A percentile compares a stretch with the other conserved stretches of the same genome.
Evolutionary conservation across 2,113 vertebrate species (phyloP).

Genomic region (Marmota monax): DNA sequence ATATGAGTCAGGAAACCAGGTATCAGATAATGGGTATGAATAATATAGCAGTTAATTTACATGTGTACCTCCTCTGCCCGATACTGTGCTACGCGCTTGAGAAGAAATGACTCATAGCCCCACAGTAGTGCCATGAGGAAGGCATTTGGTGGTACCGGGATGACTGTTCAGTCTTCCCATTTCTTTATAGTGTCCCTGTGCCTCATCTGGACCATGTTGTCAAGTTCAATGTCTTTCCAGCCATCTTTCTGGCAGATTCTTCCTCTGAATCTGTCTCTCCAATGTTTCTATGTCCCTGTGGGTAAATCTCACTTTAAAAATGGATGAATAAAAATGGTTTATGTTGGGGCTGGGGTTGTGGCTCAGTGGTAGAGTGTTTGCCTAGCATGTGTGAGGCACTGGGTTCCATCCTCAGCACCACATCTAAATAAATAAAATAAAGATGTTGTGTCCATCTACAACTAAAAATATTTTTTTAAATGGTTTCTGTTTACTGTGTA

Average conservation of each 20-base stretch:
- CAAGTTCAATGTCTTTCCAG: background rate
- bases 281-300: background rate
- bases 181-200: background rate
- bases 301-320: background rate
- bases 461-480: too few relatives aligned
- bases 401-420: too few relatives aligned
- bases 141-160: fast-evolving
- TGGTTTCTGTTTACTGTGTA: background rate
- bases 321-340: too few relatives aligned
- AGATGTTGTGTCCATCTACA: too few relatives aligned
- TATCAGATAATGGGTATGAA: background rate
- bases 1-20: background rate
- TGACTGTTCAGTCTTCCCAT: background rate
- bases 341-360: too few relatives aligned
- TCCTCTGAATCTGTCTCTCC: background rate
- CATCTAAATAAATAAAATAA: too few relatives aligned
- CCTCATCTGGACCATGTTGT: background rate
- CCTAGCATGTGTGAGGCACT: too few relatives aligned
- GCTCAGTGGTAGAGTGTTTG: too few relatives aligned
- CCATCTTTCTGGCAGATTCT: background rate
- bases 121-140: background rate
- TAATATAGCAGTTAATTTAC: background rate
- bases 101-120: background rate
- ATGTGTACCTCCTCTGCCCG: background rate
- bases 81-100: background rate